Evolutionary conservation across 1,140 invertebrate genomes (phyloP), one percentile per base, ranked within the genome.

Genomic region (Cydia pomonella): DNA sequence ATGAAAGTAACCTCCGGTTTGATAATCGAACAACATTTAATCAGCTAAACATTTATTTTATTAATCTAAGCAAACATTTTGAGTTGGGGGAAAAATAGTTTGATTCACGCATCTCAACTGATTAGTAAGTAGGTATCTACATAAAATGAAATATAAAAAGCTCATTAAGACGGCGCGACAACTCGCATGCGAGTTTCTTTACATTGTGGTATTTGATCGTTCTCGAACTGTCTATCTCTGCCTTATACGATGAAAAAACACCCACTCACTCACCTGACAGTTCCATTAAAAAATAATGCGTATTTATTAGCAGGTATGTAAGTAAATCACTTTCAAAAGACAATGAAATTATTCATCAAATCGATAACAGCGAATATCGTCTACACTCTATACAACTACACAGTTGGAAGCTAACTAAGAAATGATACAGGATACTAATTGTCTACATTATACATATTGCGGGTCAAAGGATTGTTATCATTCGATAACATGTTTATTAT

Each of bases 401-500:
- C 7, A 18, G n/a, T 18, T 4, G 50, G 50, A 6, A 21, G 18
- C n/a, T 53, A 16, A 53, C 0, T 18, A 6, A 53, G n/a, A 53
- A 53, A 53, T 53, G 50, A 53, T 53, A 53, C 21, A 53, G 50
- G 50, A 21, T 16, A 4, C 13, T n/a, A 16, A 47, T 47, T n/a
- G 16, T n/a, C n/a, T 21, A 53, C 6, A 18, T 21, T 53, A 53
- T 21, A 7, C 18, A 53, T 21, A 21, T 18, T 5, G 50, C n/a
- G 16, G 50, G 50, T 18, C 50, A 53, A 53, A 53, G 50, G 50
- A 53, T 53, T 53, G 50, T 53, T 53, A 53, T 53, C 50, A 1
- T 53, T 18, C 3, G 18, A 53, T 18, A 53, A 21, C 16, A 53
- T 53, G 50, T 53, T 21, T 18, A 53, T 53, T 53, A n/a, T n/a